Base-by-base conservation (phyloP, 2,797 vertebrate species). In the Bradypus variegatus region DNA sequence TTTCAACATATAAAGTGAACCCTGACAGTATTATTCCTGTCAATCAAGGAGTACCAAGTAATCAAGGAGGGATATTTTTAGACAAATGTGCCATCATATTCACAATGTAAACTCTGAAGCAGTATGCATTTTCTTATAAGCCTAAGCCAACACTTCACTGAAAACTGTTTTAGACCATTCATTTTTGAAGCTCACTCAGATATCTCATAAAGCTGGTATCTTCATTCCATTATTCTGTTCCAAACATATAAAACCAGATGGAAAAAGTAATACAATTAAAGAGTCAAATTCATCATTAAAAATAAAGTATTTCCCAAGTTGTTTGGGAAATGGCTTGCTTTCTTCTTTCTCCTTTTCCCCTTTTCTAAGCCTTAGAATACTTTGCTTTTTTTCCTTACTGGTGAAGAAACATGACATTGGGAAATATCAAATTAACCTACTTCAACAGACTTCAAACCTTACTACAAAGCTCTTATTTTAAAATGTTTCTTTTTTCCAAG, bases 311-410 rank as follows among this genome's bases (percentile, higher is more conserved):
- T 94, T 84, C 85, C 60, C 53, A 77, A 70, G 85, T 69, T 88
- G n/a, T 87, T 86, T 69, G 53, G 64, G 38, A 93, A 92, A 62
- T 67, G 21, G 36, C 15, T 75, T 89, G 33, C 55, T 67, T 93
- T 91, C 72, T 91, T 36, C 70, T 38, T 83, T 58, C 19, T 55
- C 55, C 58, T 58, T 73, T 72, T 33, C 36, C 18, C 78, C 53
- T 80, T 81, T 83, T 81, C 69, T 89, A 82, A 13, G 89, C 48
- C 29, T 95, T 65, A 78, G 85, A 92, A 83, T 75, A 90, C 14
- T 82, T 19, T 45, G 64, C 81, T 69, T 87, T 82, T 82, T 95
- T 76, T 77, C 45, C 84, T 91, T 23, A 9, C 15, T 60, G 33
- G 64, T 88, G 88, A 93, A 91, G 60, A 92, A 88, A 94, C 60